Percentiles rank a stretch among this genome's conserved stretches.
These are phyloP conservation scores for Lepidostoma basale DNA, from an alignment of 1,140 invertebrate genomes.

Conservation along the genomic window DNA sequence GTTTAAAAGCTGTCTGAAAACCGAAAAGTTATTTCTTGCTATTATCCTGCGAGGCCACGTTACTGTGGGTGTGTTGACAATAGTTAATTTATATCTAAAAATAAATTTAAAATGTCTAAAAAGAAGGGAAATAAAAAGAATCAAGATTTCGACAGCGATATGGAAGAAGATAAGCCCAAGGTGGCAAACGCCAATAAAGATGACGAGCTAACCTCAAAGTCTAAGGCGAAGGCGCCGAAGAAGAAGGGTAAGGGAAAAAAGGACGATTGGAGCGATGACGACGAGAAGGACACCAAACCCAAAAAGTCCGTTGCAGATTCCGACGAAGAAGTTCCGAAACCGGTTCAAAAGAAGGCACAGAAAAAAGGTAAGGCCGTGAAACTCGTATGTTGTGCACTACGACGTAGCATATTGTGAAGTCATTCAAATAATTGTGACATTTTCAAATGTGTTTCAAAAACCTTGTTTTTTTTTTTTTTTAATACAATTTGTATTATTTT, in stretches of 20 bases:
- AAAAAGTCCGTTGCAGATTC: conserved; percentile 49
- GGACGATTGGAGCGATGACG: conserved; percentile 61
- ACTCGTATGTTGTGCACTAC: no score
- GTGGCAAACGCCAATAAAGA: conserved; percentile 49
- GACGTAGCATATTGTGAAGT: no score
- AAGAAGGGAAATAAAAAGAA: conserved; percentile 68
- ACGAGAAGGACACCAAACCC: conserved; percentile 52
- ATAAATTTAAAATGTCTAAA: conserved; percentile 61
- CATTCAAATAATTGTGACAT: no score
- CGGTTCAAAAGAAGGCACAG: conserved; percentile 57
- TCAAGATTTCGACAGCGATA: conserved; percentile 64
- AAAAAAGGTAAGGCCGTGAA: conserved; percentile 64
- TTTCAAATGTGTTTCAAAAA: no score
- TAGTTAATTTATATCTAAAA: conserved; percentile 20
- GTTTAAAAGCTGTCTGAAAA: not conserved
- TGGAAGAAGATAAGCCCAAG: conserved; percentile 56
- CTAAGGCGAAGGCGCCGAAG: conserved; percentile 56
- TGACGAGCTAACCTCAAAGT: conserved; percentile 60
- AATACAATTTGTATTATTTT: no score
- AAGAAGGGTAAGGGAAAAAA: conserved; percentile 57
- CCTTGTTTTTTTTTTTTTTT: no score
- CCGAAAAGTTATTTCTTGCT: conserved; percentile 7
- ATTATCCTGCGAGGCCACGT: conserved; percentile 37
- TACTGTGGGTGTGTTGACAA: conserved; percentile 32
- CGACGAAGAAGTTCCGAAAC: conserved; percentile 57